A percentile compares a stretch with the other conserved stretches of the same genome.
Evolutionary conservation across 2,888 invertebrate genomes (phyloP).

Genomic region (Euclidia mi): DNA sequence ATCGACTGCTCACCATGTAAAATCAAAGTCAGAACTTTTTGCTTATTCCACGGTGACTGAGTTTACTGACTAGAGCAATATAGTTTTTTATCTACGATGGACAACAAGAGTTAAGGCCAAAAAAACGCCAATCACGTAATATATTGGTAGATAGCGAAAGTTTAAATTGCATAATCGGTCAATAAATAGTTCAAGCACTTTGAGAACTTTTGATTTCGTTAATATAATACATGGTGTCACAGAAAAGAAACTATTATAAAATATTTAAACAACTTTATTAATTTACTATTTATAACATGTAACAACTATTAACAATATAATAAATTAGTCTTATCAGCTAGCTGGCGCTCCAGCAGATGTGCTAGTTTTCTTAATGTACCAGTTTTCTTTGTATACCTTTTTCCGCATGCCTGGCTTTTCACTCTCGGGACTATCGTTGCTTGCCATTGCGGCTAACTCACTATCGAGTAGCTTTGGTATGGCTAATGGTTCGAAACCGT

Average conservation of each 20-base stretch:
- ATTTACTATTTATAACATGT: constrained; percentile 54
- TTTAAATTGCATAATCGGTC: constrained; percentile 69
- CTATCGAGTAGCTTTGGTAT: constrained; percentile 79
- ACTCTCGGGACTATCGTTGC: constrained; percentile 78
- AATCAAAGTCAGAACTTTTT: constrained; percentile 72
- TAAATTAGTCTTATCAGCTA: constrained; percentile 81
- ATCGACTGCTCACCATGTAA: constrained; percentile 56
- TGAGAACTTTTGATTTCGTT: constrained; percentile 24
- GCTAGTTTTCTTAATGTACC: constrained; percentile 84
- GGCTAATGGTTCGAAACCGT: constrained; percentile 84
- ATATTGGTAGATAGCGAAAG: constrained; percentile 80
- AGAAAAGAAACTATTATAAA: constrained; percentile 29
- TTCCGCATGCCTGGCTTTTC: constrained; percentile 81
- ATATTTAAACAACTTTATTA: constrained; percentile 48
- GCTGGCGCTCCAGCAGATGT: constrained; percentile 75
- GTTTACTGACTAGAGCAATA: constrained; percentile 61
- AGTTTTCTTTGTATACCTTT: constrained; percentile 85
- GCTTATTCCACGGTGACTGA: constrained; percentile 72
- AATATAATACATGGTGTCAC: constrained; percentile 18
- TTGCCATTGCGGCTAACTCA: constrained; percentile 83
- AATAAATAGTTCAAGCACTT: constrained; percentile 42
- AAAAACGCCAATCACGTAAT: constrained; percentile 82
- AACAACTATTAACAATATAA: constrained; percentile 66
- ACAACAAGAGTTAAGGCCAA: constrained; percentile 66
- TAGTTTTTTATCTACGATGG: constrained; percentile 65